A percentile compares a stretch with the other conserved stretches of the same genome.
These are phyloP conservation scores for Synodontis membranacea DNA, from an alignment of 2,113 vertebrate species.

Conservation along the genomic window DNA sequence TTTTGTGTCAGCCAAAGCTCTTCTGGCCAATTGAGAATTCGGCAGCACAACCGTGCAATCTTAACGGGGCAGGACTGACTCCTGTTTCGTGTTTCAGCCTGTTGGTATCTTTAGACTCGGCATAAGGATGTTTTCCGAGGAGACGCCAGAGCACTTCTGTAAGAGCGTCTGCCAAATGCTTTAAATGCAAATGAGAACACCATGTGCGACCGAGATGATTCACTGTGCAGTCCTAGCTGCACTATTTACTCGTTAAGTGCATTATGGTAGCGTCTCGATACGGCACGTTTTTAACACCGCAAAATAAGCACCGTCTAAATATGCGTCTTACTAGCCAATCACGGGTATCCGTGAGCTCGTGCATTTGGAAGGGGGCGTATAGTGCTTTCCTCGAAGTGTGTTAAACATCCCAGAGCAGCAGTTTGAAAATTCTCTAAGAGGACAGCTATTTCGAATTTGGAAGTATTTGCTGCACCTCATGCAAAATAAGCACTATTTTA, in stretches of 20 bases:
- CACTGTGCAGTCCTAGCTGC: neutral
- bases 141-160: neutral
- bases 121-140: neutral
- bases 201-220: neutral
- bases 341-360: too few relatives aligned
- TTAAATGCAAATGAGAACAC: neutral
- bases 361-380: neutral
- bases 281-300: neutral
- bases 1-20: neutral
- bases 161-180: neutral
- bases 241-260: neutral
- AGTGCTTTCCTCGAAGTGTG: neutral
- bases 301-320: neutral
- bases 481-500: too few relatives aligned
- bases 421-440: too few relatives aligned
- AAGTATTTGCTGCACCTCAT: too few relatives aligned
- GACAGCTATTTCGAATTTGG: too few relatives aligned
- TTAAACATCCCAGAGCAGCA: neutral
- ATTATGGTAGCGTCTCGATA: neutral
- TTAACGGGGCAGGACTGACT: too few relatives aligned
- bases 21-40: neutral
- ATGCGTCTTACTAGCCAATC: neutral
- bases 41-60: neutral
- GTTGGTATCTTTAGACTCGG: neutral
- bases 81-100: neutral